Evolutionary conservation across 2,888 invertebrate species (phyloP).

Genomic region (Crepidodera aurea): DNA sequence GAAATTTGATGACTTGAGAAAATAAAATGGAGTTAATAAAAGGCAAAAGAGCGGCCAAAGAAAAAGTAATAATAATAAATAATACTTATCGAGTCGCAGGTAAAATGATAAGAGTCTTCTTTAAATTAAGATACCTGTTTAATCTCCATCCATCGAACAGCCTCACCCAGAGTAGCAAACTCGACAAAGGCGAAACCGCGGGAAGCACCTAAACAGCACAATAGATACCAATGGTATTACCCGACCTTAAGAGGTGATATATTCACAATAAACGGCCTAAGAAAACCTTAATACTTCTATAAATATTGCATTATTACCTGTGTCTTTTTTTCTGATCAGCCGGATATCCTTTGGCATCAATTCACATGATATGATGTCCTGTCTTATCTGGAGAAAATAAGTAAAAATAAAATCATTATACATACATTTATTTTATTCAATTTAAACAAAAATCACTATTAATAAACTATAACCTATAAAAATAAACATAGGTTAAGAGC

Average conservation of each 20-base stretch:
- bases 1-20: slow-evolving; percentile 1
- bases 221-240: slow-evolving; percentile 62
- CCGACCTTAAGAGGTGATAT: slow-evolving; percentile 58
- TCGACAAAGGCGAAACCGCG: slow-evolving; percentile 93
- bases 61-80: slow-evolving; percentile 34
- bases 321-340: slow-evolving; percentile 82
- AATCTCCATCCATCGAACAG: slow-evolving; percentile 90
- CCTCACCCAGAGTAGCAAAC: slow-evolving; percentile 88
- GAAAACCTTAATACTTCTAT: slow-evolving; percentile 49
- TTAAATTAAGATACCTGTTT: slow-evolving; percentile 76
- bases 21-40: slow-evolving; percentile 10
- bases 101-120: slow-evolving; percentile 46
- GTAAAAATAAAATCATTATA: too few relatives aligned
- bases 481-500: too few relatives aligned
- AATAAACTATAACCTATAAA: too few relatives aligned
- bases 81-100: slow-evolving; percentile 43
- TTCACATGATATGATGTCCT: slow-evolving; percentile 77
- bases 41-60: slow-evolving; percentile 29
- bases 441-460: too few relatives aligned
- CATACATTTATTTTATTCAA: too few relatives aligned
- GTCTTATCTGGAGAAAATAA: slow-evolving; percentile 78
- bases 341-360: slow-evolving; percentile 82
- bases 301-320: slow-evolving; percentile 68
- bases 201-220: slow-evolving; percentile 85
- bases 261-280: slow-evolving; percentile 68